Evolutionary conservation across 2,888 invertebrate genomes (phyloP).

Genomic region (Dryadula phaetusa): DNA sequence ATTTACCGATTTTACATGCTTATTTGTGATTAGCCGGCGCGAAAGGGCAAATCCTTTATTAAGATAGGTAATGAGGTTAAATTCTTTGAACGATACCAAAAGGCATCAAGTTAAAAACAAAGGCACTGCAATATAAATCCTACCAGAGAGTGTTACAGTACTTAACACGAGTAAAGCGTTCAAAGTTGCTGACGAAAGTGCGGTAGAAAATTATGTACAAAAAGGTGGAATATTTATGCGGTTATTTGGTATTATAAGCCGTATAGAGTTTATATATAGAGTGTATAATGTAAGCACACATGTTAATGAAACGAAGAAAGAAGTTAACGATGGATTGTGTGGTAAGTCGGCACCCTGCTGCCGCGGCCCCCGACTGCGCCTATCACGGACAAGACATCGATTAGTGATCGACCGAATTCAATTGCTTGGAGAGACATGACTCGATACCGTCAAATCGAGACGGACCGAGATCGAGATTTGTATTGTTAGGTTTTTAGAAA

Average conservation of each 20-base stretch:
- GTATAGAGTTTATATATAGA: constrained; percentile 64
- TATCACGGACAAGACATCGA: constrained; percentile 85
- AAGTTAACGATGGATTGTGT: constrained; percentile 85
- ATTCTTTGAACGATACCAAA: constrained; percentile 63
- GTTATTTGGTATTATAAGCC: constrained; percentile 69
- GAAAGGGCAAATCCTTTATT: constrained; percentile 85
- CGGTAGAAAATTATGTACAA: constrained; percentile 80
- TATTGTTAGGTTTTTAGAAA: constrained; percentile 81
- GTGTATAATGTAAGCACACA: constrained; percentile 71
- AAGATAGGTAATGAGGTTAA: constrained; percentile 85
- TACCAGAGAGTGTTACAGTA: constrained; percentile 64
- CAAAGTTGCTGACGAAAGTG: constrained; percentile 77
- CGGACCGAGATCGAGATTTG: constrained; percentile 74
- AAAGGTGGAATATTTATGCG: constrained; percentile 74
- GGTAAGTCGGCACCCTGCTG: constrained; percentile 85
- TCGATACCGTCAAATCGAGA: constrained; percentile 80
- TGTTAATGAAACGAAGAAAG: constrained; percentile 82
- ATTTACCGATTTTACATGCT: constrained; percentile 84
- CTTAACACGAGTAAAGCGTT: constrained; percentile 59
- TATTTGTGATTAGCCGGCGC: constrained; percentile 84
- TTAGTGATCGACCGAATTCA: constrained; percentile 85
- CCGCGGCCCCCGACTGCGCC: constrained; percentile 82
- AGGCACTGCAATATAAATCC: constrained; percentile 63
- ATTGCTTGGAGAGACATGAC: constrained; percentile 81
- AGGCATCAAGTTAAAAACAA: constrained; percentile 53